Base-by-base conservation (phyloP, 1,140 invertebrate genomes). In the Drosophila triauraria region DNA sequence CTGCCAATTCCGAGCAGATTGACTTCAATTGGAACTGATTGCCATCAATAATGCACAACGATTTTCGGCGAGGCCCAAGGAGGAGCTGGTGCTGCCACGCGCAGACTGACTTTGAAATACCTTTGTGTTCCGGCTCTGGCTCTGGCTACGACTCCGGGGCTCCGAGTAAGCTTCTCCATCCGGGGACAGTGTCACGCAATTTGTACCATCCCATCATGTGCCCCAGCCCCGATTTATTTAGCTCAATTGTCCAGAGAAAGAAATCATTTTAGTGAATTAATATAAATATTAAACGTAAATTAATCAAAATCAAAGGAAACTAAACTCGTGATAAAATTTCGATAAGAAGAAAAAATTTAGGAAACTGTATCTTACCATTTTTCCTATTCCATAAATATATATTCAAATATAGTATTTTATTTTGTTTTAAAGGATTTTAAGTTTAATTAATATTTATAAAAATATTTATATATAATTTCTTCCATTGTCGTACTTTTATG, bases 11-110 rank as follows among this genome's bases (percentile, higher is more conserved):
- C 54, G 48, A 38, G 20, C 61, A 68, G 79, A 90, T 90, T 90
- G 69, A 72, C 40, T 75, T 88, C 60, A 84, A 88, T 88, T 88
- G 74, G 67, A 46, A n/a, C 51, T 81, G 84, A 88, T 90, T 88
- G 80, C 27, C 53, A 67, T 50, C 44, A 80, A 74, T 84, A 88
- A 77, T 44, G 67, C 53, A 72, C 23, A 48, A 47, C 40, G 30
- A 68, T 70, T 23, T 65, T 23, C 4, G 57, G 57, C 5, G 13
- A 35, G 13, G 17, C 25, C 20, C 7, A 67, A 44, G 48, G 59
- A 35, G 35, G n/a, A 65, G 15, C 20, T 65, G 53, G 8, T 9
- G 35, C 32, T 54, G 51, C 51, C 65, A 71, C 35, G 54, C 64
- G 68, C 68, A 69, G 23, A 62, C 58, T 79, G 54, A 60, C 75